Base-by-base conservation (phyloP, 1,140 invertebrate species). In the Euwallacea similis region DNA sequence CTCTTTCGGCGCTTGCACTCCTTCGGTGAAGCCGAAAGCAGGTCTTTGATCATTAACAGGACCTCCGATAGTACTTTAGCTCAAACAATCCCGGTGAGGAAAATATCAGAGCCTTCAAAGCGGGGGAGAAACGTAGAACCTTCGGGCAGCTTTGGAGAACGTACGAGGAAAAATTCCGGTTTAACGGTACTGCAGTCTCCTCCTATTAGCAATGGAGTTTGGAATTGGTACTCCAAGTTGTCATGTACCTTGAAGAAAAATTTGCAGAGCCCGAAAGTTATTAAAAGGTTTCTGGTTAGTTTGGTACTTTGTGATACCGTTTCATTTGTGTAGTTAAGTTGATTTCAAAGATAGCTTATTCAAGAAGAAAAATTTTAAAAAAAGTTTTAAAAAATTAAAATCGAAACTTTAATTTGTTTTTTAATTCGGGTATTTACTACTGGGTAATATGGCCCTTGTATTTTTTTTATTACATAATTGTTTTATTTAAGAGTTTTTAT, bases 221-320 rank as follows among this genome's bases (percentile, higher is more conserved):
- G 72, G 67, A 83, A 80, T 42, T 86, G 84, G 84, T 86, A 85
- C 75, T 78, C 83, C 8, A 82, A 80, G 65, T 79, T 86, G 7
- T 79, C 83, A 0, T 80, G 79, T 7, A 84, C 82, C 74, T 82
- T 85, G 41, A 84, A 82, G 67, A 81, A 79, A 71, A 80, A 82
- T 16, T 75, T 79, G 64, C 80, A 83, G 60, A 82, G 82, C 16
- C 79, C 83, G 6, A 83, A 76, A 67, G 78, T 79, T n/a, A 74
- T 84, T 63, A 76, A 83, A 62, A 84, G 84, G 75, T 83, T 81
- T 65, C 71, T 83, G 76, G 76, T 75, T 72, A 73, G 71, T 75
- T 62, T 68, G 0, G 4, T 33, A 33, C 21, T 33, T 33, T 33
- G 21, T 54, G 21, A 33, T 33, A 33, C 21, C 21, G 21, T 33